Evolutionary conservation across 2,888 invertebrate species (phyloP).

Genomic region (Eupeodes latifasciatus): DNA sequence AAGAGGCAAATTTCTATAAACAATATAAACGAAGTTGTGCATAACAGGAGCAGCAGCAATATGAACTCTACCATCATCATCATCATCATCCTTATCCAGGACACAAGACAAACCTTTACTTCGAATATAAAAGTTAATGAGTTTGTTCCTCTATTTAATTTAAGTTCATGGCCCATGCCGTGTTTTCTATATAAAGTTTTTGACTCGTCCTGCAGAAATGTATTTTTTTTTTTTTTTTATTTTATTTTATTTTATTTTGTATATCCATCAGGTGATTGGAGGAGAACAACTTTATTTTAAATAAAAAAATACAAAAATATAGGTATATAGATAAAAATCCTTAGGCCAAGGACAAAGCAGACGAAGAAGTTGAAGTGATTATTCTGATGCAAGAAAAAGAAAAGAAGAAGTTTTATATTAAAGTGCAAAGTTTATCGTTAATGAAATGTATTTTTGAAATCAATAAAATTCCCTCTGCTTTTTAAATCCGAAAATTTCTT

Average conservation of each 20-base stretch:
- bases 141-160: conserved; percentile 70
- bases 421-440: background rate
- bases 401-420: background rate
- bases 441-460: background rate
- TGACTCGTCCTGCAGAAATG: conserved; percentile 26
- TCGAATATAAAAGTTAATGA: conserved; percentile 65
- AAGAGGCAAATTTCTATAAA: background rate
- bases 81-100: background rate
- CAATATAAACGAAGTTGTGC: conserved; percentile 11
- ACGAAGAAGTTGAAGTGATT: conserved; percentile 38
- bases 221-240: background rate
- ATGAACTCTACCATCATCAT: background rate
- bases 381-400: background rate
- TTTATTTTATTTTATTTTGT: background rate
- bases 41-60: conserved; percentile 19
- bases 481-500: too few species aligned
- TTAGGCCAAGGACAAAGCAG: background rate
- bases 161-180: conserved; percentile 56
- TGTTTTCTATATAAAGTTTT: conserved; percentile 34
- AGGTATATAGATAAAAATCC: background rate
- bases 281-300: conserved; percentile 6
- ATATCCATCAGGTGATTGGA: conserved; percentile 42
- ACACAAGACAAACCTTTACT: background rate
- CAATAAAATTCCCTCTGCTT: background rate
- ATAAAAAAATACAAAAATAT: background rate